A percentile compares a stretch with the other conserved stretches of the same genome.
Conservation (phyloP, 2,113 vertebrate species). For the Hemiprocne comata region DNA sequence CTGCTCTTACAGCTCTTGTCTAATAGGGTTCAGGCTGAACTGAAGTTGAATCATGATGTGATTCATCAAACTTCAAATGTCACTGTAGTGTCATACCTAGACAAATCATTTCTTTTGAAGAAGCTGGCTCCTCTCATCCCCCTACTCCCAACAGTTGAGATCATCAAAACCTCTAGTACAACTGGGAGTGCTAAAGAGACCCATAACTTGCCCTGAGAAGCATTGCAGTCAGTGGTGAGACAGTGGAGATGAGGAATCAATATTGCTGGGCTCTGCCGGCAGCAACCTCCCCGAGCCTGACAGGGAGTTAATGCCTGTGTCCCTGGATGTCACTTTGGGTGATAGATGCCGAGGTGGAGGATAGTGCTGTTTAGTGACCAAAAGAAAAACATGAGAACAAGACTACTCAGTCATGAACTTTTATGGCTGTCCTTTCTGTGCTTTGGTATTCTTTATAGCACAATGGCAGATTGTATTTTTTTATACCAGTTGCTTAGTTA, state of each 20-base stretch:
- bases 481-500: not conserved
- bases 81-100: not conserved
- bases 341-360: not conserved
- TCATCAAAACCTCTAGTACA: not conserved
- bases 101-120: not conserved
- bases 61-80: not conserved
- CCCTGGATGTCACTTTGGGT: not conserved
- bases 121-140: not conserved
- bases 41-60: rapidly evolving
- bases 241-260: not conserved
- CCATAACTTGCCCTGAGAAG: not conserved
- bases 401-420: not conserved
- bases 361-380: not conserved
- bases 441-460: not conserved
- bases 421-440: not conserved
- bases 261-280: not conserved
- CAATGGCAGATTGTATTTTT: not conserved
- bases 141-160: not conserved
- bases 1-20: not conserved
- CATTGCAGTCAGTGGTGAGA: not conserved
- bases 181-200: not conserved
- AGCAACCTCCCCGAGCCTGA: rapidly evolving
- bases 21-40: not conserved
- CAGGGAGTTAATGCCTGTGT: not conserved
- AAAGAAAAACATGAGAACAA: not conserved